These are phyloP conservation scores for Drosophila fuyamai DNA, from an alignment of 1,140 invertebrate species.

Conservation along the genomic window DNA sequence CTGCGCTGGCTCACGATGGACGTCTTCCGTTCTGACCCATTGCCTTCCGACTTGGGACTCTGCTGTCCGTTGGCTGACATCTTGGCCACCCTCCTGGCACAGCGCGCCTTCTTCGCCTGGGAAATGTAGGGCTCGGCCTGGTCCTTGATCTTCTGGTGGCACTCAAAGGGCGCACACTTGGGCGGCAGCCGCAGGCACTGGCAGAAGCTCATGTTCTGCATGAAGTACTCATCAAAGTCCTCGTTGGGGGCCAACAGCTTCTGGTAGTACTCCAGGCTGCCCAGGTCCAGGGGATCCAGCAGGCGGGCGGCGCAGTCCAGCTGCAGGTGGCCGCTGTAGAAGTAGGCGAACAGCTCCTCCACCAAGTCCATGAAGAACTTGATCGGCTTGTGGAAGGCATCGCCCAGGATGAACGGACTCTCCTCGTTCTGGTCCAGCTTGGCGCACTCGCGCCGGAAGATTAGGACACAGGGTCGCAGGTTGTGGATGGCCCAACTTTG, in stretches of 20 bases:
- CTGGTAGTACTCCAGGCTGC: constrained; percentile 50
- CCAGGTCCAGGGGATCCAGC: constrained; percentile 62
- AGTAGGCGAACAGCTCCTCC: constrained; percentile 69
- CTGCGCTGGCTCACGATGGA: background rate
- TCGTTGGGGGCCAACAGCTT: constrained; percentile 47
- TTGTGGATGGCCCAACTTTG: constrained; percentile 8
- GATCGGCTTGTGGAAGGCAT: constrained; percentile 72
- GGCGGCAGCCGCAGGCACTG: constrained; percentile 43
- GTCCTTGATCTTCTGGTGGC: constrained; percentile 5
- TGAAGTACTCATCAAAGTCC: constrained; percentile 72
- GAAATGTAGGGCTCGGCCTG: background rate
- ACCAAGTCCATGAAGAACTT: constrained; percentile 63
- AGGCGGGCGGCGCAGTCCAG: constrained; percentile 48
- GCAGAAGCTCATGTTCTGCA: constrained; percentile 63
- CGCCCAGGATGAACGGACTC: constrained; percentile 54
- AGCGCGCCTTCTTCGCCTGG: constrained; percentile 10
- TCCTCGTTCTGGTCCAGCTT: constrained; percentile 34
- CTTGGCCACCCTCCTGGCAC: background rate
- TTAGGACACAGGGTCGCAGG: constrained; percentile 35
- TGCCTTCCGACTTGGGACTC: background rate
- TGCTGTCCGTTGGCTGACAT: background rate
- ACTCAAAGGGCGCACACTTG: constrained; percentile 1
- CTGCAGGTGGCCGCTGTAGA: constrained; percentile 48
- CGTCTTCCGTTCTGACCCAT: background rate
- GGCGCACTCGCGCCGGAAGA: constrained; percentile 36